Percentiles rank a stretch among this genome's conserved stretches.
phyloP scores from a whole-genome alignment of 35 echinoderm and acorn worm species.

The Apostichopus californicus region DNA sequence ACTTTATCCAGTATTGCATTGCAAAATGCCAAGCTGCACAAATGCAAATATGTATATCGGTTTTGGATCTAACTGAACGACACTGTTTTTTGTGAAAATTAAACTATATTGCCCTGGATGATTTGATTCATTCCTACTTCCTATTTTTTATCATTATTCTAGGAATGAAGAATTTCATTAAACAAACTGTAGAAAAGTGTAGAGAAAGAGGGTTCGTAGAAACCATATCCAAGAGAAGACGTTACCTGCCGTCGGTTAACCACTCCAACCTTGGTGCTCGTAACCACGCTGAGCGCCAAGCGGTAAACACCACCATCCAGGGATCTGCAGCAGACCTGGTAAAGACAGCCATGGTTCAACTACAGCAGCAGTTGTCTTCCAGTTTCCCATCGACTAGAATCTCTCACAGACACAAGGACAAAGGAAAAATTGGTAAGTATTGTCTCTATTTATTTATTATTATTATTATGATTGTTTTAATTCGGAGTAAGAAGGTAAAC shows the following conservation, averaged over 20 bases:
- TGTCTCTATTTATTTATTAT: too few relatives aligned
- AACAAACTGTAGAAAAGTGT: constrained; percentile 70
- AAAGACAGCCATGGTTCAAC: constrained; percentile 90
- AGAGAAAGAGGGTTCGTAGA: constrained; percentile 74
- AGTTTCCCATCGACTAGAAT: constrained; percentile 71
- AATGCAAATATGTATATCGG: too few relatives aligned
- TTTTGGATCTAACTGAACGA: too few relatives aligned
- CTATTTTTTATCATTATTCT: not conserved
- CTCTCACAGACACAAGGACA: constrained; percentile 72
- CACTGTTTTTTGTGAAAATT: too few relatives aligned
- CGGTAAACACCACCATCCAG: constrained; percentile 97
- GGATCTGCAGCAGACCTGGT: constrained; percentile 97
- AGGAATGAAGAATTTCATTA: constrained; percentile 52
- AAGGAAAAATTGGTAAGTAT: constrained; percentile 55
- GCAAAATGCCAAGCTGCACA: too few relatives aligned
- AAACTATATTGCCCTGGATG: too few relatives aligned
- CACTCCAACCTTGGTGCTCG: constrained; percentile 78
- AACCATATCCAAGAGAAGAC: constrained; percentile 70
- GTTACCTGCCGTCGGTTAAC: constrained; percentile 80
- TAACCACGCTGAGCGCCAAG: constrained; percentile 93
- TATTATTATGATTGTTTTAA: too few relatives aligned
- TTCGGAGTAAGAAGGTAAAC: not conserved
- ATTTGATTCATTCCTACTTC: too few relatives aligned
- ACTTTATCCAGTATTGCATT: too few relatives aligned
- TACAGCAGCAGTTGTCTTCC: constrained; percentile 64